Conservation (phyloP, 2,888 invertebrate species). For the Chromoteleia sp. region DNA sequence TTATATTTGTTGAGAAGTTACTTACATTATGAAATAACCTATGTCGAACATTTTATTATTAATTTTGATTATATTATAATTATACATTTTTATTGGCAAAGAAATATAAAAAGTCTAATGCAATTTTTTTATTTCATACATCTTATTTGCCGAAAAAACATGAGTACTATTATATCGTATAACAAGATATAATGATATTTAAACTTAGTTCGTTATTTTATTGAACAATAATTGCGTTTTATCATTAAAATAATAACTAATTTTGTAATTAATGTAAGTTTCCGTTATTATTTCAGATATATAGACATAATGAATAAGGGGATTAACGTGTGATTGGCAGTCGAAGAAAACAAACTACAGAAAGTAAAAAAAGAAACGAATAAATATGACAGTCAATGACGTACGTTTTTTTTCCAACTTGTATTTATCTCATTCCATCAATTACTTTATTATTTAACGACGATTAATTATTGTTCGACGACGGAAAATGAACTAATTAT, state of each 20-base stretch:
- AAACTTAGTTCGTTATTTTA: too few species aligned
- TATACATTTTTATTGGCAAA: constrained; percentile 5
- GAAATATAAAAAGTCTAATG: neutral
- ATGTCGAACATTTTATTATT: neutral
- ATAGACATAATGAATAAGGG: constrained; percentile 74
- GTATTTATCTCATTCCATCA: constrained; percentile 75
- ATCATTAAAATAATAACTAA: neutral
- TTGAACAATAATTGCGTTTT: neutral
- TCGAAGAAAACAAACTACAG: constrained; percentile 27
- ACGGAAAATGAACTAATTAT: constrained; percentile 23
- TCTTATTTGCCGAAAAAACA: neutral
- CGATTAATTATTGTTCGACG: constrained; percentile 38
- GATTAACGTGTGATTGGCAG: constrained; percentile 63
- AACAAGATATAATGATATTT: too few species aligned
- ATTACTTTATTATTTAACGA: constrained; percentile 71
- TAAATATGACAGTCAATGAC: constrained; percentile 74
- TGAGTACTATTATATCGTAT: too few species aligned
- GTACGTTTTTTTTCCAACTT: constrained; percentile 78
- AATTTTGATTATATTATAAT: neutral
- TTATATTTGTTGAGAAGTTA: neutral
- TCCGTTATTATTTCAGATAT: constrained; percentile 76
- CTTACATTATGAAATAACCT: neutral
- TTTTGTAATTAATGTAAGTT: constrained; percentile 5
- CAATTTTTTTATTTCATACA: neutral
- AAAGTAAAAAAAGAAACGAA: constrained; percentile 69